These are phyloP conservation scores for Ranitomeya variabilis DNA, from an alignment of 2,113 vertebrate genomes.

Conservation along the genomic window DNA sequence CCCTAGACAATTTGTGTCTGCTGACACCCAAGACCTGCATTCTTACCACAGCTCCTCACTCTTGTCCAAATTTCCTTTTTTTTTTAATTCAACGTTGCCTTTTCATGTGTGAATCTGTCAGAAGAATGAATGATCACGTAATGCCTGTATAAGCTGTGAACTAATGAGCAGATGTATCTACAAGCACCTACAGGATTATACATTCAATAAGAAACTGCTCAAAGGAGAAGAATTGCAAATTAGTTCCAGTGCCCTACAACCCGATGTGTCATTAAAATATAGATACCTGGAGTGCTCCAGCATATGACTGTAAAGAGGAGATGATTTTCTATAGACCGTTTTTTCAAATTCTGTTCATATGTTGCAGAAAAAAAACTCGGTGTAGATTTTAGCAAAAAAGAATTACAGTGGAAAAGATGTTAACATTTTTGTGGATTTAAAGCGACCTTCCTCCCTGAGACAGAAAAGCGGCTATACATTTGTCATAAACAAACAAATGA, in stretches of 20 bases:
- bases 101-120: neutral
- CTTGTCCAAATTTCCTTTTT: neutral
- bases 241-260: neutral
- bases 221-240: slow-evolving; percentile 1
- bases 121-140: neutral
- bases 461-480: too few species aligned
- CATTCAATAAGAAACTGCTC: neutral
- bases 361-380: neutral
- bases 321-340: neutral
- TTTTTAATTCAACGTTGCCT: neutral
- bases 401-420: neutral
- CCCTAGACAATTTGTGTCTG: too few species aligned
- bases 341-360: neutral
- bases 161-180: neutral
- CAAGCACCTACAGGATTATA: slow-evolving; percentile 2
- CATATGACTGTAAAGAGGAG: neutral
- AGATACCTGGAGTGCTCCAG: neutral
- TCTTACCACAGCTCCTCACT: too few species aligned
- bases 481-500: too few species aligned
- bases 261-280: neutral
- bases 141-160: neutral
- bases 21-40: too few species aligned
- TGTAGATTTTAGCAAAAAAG: neutral
- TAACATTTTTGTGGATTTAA: neutral
- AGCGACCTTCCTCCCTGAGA: too few species aligned